Percentiles rank a stretch among this genome's conserved stretches.
These are phyloP conservation scores for Thymallus thymallus DNA, from an alignment of 2,113 vertebrate genomes.

Conservation along the genomic window DNA sequence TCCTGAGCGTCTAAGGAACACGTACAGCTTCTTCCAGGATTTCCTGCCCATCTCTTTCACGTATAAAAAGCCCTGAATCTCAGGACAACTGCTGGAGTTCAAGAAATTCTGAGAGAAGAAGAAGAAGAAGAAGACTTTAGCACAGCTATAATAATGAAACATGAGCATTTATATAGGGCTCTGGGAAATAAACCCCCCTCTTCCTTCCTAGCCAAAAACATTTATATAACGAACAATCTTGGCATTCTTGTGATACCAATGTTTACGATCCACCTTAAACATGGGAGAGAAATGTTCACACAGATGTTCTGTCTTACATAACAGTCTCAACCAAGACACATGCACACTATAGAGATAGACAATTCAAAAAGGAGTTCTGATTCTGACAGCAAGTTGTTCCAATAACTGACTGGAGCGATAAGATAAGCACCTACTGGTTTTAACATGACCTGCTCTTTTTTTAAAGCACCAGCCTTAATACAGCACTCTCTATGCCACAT, in stretches of 20 bases:
- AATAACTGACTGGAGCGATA: background rate
- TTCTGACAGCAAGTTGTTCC: background rate
- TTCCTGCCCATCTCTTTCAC: conserved; percentile 93
- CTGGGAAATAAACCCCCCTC: background rate
- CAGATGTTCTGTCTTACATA: background rate
- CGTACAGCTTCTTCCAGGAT: conserved; percentile 94
- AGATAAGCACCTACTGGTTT: background rate
- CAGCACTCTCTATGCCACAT: conserved; percentile 14
- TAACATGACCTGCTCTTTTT: background rate
- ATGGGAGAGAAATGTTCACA: background rate
- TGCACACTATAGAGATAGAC: background rate
- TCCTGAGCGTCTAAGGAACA: conserved; percentile 92
- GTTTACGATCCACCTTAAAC: background rate
- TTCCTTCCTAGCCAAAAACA: background rate
- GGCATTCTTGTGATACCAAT: background rate
- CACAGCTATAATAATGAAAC: background rate
- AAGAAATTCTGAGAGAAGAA: conserved; percentile 86
- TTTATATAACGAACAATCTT: background rate
- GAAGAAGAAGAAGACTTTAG: background rate
- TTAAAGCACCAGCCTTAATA: background rate
- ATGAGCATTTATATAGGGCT: background rate
- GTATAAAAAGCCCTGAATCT: conserved; percentile 94
- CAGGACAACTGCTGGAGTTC: conserved; percentile 90
- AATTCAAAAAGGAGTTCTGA: background rate
- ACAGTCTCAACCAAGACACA: background rate